A percentile compares a stretch with the other conserved stretches of the same genome.
These are phyloP conservation scores for Spongia lamella DNA, from an alignment of 37 sponge, comb jelly and placozoan genomes.

Conservation along the genomic window DNA sequence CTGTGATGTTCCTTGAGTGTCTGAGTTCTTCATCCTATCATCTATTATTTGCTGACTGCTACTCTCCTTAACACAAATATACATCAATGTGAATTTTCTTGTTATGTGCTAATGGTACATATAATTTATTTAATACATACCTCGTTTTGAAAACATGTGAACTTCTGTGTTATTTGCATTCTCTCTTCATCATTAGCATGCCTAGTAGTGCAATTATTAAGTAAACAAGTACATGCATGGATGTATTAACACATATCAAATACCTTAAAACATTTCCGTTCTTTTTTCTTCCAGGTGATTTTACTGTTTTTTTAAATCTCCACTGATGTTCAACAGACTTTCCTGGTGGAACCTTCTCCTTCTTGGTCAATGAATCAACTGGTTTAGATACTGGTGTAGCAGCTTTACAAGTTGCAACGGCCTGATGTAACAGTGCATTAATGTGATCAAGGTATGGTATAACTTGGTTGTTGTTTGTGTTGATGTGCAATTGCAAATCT, in stretches of 20 bases:
- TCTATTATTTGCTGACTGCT: too few species aligned
- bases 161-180: conserved; percentile 1
- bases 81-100: too few species aligned
- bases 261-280: conserved; percentile 11
- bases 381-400: background rate
- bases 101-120: too few species aligned
- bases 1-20: too few species aligned
- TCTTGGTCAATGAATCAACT: background rate
- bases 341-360: conserved; percentile 17
- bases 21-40: too few species aligned
- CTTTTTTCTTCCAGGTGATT: conserved; percentile 33
- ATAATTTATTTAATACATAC: too few species aligned
- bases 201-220: background rate
- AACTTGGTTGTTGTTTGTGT: background rate
- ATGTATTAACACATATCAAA: too few species aligned
- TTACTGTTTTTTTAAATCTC: conserved; percentile 13
- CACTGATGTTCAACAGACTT: conserved; percentile 3
- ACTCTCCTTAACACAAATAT: too few species aligned
- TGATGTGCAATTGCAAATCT: conserved; percentile 6
- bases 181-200: conserved; percentile 18
- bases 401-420: conserved; percentile 24
- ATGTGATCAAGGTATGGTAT: conserved; percentile 21
- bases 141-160: background rate
- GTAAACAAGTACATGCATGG: background rate
- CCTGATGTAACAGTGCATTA: conserved; percentile 21